Base-by-base conservation (phyloP, 2,113 vertebrate genomes). In the Laterallus jamaicensis region DNA sequence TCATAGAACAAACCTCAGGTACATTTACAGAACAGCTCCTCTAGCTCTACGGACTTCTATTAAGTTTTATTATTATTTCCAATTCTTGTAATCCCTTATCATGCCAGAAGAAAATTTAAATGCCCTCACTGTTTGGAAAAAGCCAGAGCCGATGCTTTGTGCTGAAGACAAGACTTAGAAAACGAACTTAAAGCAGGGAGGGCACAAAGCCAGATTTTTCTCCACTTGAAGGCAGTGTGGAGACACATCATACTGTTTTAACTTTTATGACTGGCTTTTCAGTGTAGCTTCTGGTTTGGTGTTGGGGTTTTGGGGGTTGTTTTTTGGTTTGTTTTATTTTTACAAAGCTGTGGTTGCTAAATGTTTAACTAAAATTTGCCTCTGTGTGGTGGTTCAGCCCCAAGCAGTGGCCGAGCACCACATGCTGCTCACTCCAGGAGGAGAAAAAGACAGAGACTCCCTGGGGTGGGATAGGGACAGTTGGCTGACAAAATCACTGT, bases 191-290 rank as follows among this genome's bases (percentile, higher is more conserved):
- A 79, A 91, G 44, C 5, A 67, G 20, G 22, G 40, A 71, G 20
- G 20, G 40, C 37, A 82, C 7, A 87, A 89, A 96, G 22, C 78
- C 60, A 94, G 71, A 70, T 73, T 94, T 91, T 90, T 77, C 93
- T 94, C 94, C 93, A 95, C 94, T 88, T 5, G 94, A 92, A 91
- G 94, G 94, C 94, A 95, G 85, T 83, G 40, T 95, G 67, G 90
- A 88, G 95, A 74, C 75, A 82, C 4, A 73, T 87, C 47, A 80
- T 39, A 67, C 28, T n/a, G 11, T 11, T 79, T 73, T 74, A 80
- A 35, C 19, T 86, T 83, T 84, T 78, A 70, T 42, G 50, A 70
- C n/a, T 59, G 60, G 74, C 5, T 71, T 83, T 81, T 62, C 77
- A 71, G 25, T 40, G 12, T n/a, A 73, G 31, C 58, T 88, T 91